These are phyloP conservation scores for Orthosia cruda DNA, from an alignment of 2,888 invertebrate genomes.

Conservation along the genomic window DNA sequence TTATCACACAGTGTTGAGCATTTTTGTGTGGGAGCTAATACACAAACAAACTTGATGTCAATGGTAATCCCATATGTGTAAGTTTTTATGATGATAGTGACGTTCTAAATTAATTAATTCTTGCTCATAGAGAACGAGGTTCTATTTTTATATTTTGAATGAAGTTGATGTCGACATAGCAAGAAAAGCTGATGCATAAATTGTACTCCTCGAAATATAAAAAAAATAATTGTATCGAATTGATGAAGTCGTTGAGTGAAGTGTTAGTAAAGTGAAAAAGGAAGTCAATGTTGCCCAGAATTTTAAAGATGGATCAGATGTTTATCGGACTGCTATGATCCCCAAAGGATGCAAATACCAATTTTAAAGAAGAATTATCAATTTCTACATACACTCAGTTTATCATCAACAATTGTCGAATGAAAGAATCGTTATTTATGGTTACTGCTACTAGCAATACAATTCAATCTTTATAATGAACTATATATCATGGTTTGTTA, in stretches of 20 bases:
- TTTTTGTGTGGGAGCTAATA: conserved; percentile 43
- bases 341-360: not conserved
- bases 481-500: not conserved
- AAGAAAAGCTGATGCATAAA: conserved; percentile 1
- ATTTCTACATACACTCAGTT: not conserved
- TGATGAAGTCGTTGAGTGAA: not conserved
- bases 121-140: conserved; percentile 18
- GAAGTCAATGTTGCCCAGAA: not conserved
- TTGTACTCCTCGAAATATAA: not conserved
- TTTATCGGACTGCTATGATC: not conserved
- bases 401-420: not conserved
- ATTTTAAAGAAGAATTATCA: not conserved
- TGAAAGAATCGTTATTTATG: not conserved
- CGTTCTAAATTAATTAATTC: not conserved
- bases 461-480: not conserved
- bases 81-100: conserved; percentile 37
- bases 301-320: not conserved
- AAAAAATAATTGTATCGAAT: not conserved
- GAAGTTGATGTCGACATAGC: not conserved
- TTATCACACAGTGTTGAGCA: conserved; percentile 48
- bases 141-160: conserved; percentile 7
- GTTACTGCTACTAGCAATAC: not conserved
- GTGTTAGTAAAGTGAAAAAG: not conserved
- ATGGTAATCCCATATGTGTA: conserved; percentile 31
- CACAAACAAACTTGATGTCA: conserved; percentile 40